Evolutionary conservation across 2,113 vertebrate genomes (phyloP).

Genomic region (Petromus typicus): DNA sequence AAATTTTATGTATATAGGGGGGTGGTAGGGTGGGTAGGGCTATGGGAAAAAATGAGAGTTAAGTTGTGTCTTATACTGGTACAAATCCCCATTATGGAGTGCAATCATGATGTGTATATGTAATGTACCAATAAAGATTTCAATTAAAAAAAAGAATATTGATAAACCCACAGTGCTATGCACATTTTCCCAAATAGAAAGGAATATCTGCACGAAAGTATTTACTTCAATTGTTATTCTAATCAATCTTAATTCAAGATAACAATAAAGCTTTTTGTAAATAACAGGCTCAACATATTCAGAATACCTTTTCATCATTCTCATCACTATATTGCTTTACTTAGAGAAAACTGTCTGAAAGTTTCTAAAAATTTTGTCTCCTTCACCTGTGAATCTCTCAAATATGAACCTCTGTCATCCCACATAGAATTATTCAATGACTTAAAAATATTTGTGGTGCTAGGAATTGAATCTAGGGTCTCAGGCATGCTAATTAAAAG

Average conservation of each 20-base stretch:
- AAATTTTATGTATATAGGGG: too few species aligned
- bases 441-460: neutral
- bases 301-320: neutral
- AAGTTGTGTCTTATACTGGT: too few species aligned
- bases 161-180: neutral
- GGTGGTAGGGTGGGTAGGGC: too few species aligned
- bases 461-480: neutral
- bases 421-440: neutral
- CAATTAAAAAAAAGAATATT: too few species aligned
- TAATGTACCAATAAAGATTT: too few species aligned
- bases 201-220: neutral
- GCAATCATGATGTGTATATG: too few species aligned
- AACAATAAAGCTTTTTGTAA: constrained; percentile 1
- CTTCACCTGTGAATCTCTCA: neutral
- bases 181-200: neutral
- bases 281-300: neutral
- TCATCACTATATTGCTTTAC: neutral
- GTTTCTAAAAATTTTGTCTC: constrained; percentile 23
- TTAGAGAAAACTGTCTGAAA: neutral
- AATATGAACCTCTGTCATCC: neutral
- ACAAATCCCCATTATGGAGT: too few species aligned
- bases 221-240: neutral
- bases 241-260: neutral
- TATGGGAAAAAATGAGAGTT: too few species aligned
- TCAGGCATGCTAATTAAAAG: neutral